Evolutionary conservation across 2,888 invertebrate species (phyloP), one percentile per base, ranked within the genome.

Genomic region (Anaspis maculata): DNA sequence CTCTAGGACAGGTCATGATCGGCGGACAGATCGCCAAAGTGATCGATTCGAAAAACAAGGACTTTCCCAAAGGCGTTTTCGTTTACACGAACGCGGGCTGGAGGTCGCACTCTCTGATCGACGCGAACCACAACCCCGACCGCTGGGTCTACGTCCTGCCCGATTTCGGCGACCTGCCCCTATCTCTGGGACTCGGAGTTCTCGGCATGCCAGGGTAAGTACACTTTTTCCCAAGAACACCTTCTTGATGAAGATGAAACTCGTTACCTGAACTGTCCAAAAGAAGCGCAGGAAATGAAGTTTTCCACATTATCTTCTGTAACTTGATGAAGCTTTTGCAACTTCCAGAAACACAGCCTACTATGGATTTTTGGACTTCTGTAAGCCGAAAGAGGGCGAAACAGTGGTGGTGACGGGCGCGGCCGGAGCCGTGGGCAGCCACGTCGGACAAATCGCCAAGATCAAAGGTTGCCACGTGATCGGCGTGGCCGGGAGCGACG

Each of bases 371-470:
- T 59, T 76, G 41, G 79, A 83, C 44, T 66, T 83, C 38, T 83
- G 82, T 42, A 61, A 75, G 36, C 81, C 83, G 2, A 77, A 79
- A 60, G 48, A 69, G 7, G 83, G 80, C 4, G 83, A 86, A 59
- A 77, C 77, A 1, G 71, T 85, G 10, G 77, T 79, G 2, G 73
- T 86, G 1, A 78, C 74, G 19, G 77, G 76, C 2, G 85, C 84
- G n/a, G 84, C 81, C 15, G 85, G 85, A 10, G 84, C 83, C 16
- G 83, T 85, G 9, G 86, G 85, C 3, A 77, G 74, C 33, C 71
- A 79, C 28, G 84, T 83, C 14, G 84, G 84, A 2, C 85, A 85
- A 67, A 79, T 86, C 41, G 84, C 75, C 2, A 84, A 83, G 64
- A 70, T 77, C 25, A 69, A 77, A 59, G 79, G 77, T 11, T 76